Evolutionary conservation across 2,113 vertebrate genomes (phyloP).

Genomic region (Phainopepla nitens): DNA sequence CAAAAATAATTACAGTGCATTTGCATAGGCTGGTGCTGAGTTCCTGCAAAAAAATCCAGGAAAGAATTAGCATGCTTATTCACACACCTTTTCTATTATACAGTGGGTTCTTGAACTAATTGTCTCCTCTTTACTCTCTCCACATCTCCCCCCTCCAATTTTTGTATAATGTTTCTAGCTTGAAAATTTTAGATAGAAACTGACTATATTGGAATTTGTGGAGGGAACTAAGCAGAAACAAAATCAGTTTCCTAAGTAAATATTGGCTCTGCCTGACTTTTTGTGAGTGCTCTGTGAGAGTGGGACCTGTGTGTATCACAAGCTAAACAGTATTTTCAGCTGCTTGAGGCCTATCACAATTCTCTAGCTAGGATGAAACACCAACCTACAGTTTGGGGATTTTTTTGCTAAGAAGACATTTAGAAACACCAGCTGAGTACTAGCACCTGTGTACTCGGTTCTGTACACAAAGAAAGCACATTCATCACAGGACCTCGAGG

Average conservation of each 20-base stretch:
- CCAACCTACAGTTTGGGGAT: background rate
- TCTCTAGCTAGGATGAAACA: background rate
- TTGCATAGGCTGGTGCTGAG: background rate
- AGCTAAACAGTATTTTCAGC: background rate
- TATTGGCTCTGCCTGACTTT: background rate
- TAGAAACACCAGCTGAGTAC: background rate
- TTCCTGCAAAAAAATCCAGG: background rate
- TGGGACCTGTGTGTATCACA: background rate
- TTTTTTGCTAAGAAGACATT: background rate
- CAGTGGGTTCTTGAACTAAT: background rate
- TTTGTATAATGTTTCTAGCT: background rate
- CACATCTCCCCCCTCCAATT: background rate
- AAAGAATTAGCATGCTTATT: background rate
- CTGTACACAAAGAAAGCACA: background rate
- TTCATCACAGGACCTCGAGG: background rate
- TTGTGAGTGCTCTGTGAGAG: background rate
- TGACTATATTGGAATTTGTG: background rate
- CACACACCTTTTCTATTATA: background rate
- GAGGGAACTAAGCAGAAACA: background rate
- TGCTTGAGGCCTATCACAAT: background rate
- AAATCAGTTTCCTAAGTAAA: background rate
- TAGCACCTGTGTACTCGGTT: rapidly evolving
- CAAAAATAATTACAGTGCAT: conserved; percentile 35
- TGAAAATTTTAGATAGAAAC: background rate
- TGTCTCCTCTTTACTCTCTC: background rate